These are phyloP conservation scores for Thaleichthys pacificus DNA, from an alignment of 2,797 vertebrate genomes.

Conservation along the genomic window DNA sequence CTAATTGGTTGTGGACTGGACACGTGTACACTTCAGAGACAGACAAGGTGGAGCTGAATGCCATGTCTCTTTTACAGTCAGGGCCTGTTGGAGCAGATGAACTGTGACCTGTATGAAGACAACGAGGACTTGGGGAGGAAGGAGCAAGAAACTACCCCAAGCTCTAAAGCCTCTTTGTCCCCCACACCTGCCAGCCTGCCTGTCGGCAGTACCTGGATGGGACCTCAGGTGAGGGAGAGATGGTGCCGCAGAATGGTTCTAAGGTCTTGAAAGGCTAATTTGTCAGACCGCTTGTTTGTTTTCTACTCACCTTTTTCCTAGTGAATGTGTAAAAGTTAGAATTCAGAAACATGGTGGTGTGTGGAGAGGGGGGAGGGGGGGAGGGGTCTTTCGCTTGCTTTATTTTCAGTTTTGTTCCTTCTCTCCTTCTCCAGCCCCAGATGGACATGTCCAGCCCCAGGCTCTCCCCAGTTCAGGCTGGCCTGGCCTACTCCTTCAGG, in stretches of 20 bases:
- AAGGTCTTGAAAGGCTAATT: not conserved
- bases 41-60: not conserved
- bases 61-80: slow-evolving; percentile 24
- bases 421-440: slow-evolving; percentile 22
- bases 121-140: slow-evolving; percentile 49
- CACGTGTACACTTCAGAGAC: not conserved
- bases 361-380: too few species aligned
- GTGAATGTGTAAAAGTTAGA: not conserved
- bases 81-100: slow-evolving; percentile 45
- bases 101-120: slow-evolving; percentile 45
- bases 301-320: not conserved
- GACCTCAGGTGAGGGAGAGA: slow-evolving; percentile 15
- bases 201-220: slow-evolving; percentile 44
- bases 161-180: slow-evolving; percentile 54
- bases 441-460: slow-evolving; percentile 23
- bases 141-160: slow-evolving; percentile 40
- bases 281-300: not conserved
- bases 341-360: not conserved
- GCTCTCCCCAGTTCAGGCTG: slow-evolving; percentile 52
- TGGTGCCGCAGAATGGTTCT: slow-evolving; percentile 44
- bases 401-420: not conserved
- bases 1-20: not conserved
- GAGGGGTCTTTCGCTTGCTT: not conserved
- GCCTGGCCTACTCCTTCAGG: slow-evolving; percentile 61
- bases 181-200: slow-evolving; percentile 35